phyloP scores from a whole-genome alignment of 2,888 invertebrate genomes.

The Stenichneumon culpator region DNA sequence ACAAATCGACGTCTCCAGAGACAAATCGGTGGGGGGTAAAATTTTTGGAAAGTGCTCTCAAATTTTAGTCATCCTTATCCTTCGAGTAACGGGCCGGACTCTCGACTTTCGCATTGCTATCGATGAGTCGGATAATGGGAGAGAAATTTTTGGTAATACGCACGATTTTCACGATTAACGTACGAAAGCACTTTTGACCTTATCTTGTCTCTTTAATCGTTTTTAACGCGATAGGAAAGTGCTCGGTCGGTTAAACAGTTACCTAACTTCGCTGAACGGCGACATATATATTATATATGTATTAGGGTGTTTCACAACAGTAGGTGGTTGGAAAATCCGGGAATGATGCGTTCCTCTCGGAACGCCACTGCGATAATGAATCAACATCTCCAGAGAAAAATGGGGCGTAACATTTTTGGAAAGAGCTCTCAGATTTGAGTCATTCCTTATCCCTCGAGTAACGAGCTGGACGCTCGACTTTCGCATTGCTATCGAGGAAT shows the following conservation, averaged over 20 bases:
- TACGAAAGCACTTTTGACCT: too few relatives aligned
- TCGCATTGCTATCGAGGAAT: constrained; percentile 1
- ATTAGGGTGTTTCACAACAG: too few relatives aligned
- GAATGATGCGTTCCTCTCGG: neutral
- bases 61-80: constrained; percentile 7
- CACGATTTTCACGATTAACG: neutral
- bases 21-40: neutral
- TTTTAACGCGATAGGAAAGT: too few relatives aligned
- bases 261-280: too few relatives aligned
- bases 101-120: constrained; percentile 13
- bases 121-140: neutral
- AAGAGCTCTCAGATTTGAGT: constrained; percentile 1
- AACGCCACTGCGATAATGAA: neutral
- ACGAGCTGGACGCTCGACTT: neutral
- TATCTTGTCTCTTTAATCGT: too few relatives aligned
- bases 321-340: constrained; percentile 5
- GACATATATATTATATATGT: too few relatives aligned
- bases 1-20: neutral
- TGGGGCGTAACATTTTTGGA: neutral
- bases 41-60: constrained; percentile 6
- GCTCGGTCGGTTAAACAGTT: too few relatives aligned
- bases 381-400: neutral
- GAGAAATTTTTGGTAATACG: neutral
- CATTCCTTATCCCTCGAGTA: constrained; percentile 9
- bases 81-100: neutral